phyloP scores from a whole-genome alignment of 2,797 vertebrate species.

The Alauda arvensis region DNA sequence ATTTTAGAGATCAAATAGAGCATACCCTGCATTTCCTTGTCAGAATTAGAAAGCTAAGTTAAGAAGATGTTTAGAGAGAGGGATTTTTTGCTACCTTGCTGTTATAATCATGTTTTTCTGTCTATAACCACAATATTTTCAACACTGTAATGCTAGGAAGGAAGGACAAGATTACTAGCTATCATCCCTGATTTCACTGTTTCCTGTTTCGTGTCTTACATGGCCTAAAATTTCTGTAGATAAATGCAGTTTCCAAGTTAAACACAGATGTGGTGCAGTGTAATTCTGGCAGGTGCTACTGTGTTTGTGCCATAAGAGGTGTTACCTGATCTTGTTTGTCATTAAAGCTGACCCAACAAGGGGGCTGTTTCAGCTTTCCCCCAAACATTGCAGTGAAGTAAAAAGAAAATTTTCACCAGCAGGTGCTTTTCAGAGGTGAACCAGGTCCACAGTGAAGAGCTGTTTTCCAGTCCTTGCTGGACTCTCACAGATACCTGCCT shows the following conservation, averaged over 20 bases:
- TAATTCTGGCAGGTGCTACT: constrained; percentile 31
- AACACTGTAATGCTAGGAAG: constrained; percentile 20
- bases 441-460: not conserved
- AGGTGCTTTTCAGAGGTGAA: not conserved
- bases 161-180: constrained; percentile 38
- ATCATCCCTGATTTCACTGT: not conserved
- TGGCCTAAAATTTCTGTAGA: constrained; percentile 25
- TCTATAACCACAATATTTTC: constrained; percentile 30
- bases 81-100: not conserved
- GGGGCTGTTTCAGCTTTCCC: not conserved
- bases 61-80: not conserved
- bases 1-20: not conserved
- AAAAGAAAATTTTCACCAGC: not conserved
- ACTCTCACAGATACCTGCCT: not conserved
- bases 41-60: not conserved
- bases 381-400: rapidly evolving
- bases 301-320: constrained; percentile 1
- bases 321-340: not conserved
- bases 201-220: constrained; percentile 17
- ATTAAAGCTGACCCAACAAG: not conserved
- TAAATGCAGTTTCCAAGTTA: constrained; percentile 37
- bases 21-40: not conserved
- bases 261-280: constrained; percentile 17
- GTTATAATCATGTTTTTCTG: constrained; percentile 19
- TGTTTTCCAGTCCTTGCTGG: not conserved